Conservation (phyloP, 2,888 invertebrate species). For the Archaeoteleia sp. region DNA sequence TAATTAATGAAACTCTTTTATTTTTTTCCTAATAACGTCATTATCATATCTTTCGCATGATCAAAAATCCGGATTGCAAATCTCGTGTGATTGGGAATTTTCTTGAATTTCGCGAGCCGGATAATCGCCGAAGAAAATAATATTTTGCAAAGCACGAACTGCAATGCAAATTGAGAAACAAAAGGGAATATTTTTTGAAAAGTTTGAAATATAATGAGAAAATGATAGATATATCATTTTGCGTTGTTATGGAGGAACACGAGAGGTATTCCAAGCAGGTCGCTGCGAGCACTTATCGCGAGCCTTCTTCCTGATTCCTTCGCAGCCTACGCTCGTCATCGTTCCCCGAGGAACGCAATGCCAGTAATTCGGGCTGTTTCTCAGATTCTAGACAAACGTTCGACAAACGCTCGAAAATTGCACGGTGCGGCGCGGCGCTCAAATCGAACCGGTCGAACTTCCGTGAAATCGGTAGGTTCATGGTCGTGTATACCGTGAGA, state of each 20-base stretch:
- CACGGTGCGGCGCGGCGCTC: constrained; percentile 5
- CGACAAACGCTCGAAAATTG: constrained; percentile 21
- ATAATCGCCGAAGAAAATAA: too few relatives aligned
- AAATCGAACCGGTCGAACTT: constrained; percentile 18
- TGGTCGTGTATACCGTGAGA: constrained; percentile 16
- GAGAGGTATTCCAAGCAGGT: background rate
- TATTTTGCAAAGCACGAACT: too few relatives aligned
- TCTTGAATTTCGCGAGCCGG: too few relatives aligned
- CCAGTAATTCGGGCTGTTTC: constrained; percentile 17
- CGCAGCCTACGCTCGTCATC: constrained; percentile 1
- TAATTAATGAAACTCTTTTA: too few relatives aligned
- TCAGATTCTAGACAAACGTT: constrained; percentile 26
- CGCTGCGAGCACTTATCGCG: constrained; percentile 1
- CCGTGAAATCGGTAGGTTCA: constrained; percentile 16
- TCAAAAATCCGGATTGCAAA: too few relatives aligned
- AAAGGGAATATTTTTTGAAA: too few relatives aligned
- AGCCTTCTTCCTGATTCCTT: background rate
- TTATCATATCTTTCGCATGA: too few relatives aligned
- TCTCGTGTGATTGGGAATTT: too few relatives aligned
- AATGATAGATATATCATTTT: too few relatives aligned
- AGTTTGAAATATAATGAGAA: too few relatives aligned
- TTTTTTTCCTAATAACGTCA: too few relatives aligned
- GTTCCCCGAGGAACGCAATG: constrained; percentile 7
- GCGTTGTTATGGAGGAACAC: background rate
- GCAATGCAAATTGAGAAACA: constrained; percentile 15